Evolutionary conservation across 2,113 vertebrate species (phyloP), one percentile per base, ranked within the genome.

Genomic region (Cyanoderma ruficeps): DNA sequence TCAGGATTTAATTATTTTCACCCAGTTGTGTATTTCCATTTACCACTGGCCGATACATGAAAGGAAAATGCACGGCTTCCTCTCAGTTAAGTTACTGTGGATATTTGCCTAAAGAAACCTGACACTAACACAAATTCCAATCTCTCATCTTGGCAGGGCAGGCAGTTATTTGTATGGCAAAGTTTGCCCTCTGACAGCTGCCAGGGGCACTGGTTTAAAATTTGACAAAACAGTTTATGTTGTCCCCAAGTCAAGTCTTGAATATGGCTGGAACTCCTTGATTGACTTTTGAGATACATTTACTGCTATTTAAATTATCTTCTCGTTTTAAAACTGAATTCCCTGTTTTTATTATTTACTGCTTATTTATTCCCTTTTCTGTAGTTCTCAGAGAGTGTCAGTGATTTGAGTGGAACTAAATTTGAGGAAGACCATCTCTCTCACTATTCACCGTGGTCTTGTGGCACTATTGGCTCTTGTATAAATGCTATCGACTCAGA

Each of bases 371-470:
- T 59, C 83, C 74, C 69, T 95, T 89, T 84, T 93, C 89, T 69
- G 27, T 97, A 99, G 99, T 98, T 98, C 93, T 98, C 98, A 78
- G 99, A 99, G 84, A 98, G 95, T 95, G 90, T 98, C 87, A 98
- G 97, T 90, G 98, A 98, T 95, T 98, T 98, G 76, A 96, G 97
- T 93, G 98, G 98, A 86, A 98, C 98, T 98, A 98, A 99, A 95
- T 98, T 98, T 97, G 98, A 99, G 96, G 98, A 98, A 33, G 98
- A 99, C 87, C 98, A 98, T 95, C 98, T 99, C 83, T 98, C 98
- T 63, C 99, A 98, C 97, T 99, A 99, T 95, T 99, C 99, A 28
- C 99, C 99, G 15, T 99, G 99, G 99, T 99, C 99, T 93, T 99
- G 99, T 93, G 98, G 98, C 55, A 98, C 98, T 90, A 98, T 99